Evolutionary conservation across 2,888 invertebrate genomes (phyloP).

Genomic region (Drosophila mayaguana): DNA sequence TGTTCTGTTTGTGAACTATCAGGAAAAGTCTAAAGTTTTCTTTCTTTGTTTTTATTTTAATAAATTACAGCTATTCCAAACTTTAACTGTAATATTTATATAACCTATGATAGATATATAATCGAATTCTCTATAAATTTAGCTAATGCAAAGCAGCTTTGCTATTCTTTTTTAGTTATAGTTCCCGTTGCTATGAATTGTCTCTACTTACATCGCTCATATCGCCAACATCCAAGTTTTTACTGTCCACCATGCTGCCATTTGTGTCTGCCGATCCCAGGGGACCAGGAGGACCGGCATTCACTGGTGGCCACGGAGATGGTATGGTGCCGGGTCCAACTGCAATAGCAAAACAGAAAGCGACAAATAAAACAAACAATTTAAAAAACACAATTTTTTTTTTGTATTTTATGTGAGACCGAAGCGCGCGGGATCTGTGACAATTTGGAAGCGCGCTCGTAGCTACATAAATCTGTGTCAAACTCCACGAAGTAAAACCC

Average conservation of each 20-base stretch:
- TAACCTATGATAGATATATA: background rate
- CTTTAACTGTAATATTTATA: too few relatives aligned
- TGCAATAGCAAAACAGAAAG: slow-evolving; percentile 81
- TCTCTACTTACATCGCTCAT: slow-evolving; percentile 91
- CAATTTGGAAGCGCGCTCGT: slow-evolving; percentile 24
- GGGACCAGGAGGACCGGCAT: slow-evolving; percentile 88
- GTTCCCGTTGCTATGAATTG: background rate
- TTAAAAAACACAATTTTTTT: slow-evolving; percentile 19
- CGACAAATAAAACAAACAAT: slow-evolving; percentile 20
- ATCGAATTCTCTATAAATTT: background rate
- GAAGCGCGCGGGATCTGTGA: slow-evolving; percentile 10
- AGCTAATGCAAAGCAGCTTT: background rate
- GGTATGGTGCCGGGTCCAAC: slow-evolving; percentile 97
- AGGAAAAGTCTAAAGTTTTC: too few relatives aligned
- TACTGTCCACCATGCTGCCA: slow-evolving; percentile 95
- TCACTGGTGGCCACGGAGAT: slow-evolving; percentile 97
- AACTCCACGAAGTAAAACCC: background rate
- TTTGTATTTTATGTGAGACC: background rate
- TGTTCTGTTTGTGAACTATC: too few relatives aligned
- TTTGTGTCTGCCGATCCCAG: slow-evolving; percentile 93
- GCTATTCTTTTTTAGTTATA: too few relatives aligned
- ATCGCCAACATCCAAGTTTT: slow-evolving; percentile 96
- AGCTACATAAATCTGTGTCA: slow-evolving; percentile 51
- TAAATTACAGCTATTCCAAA: too few relatives aligned
- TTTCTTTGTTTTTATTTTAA: too few relatives aligned